Base-by-base conservation (phyloP, 2,113 vertebrate genomes). In the Notothenia rossii region DNA sequence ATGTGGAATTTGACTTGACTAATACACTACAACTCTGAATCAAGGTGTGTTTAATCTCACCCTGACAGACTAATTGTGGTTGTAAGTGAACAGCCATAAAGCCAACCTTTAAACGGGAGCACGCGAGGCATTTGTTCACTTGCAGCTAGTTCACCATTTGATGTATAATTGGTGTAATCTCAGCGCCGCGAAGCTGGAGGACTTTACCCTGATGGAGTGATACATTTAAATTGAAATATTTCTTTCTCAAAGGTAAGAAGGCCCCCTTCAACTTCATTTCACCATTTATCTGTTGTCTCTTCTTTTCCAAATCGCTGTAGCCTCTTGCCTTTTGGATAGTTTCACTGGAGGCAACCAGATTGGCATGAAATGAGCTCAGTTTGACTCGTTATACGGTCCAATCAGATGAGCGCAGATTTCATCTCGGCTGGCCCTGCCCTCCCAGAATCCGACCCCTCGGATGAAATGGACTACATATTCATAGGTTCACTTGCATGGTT, bases 291-390 rank as follows among this genome's bases (percentile, higher is more conserved):
- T 91, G 86, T 93, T 93, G 86, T 93, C 88, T 93, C 77, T 85
- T 91, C 87, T 83, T 90, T 86, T 84, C 83, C 73, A 86, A 91
- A 90, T 91, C 88, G 86, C 82, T 90, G 78, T 67, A 90, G 79
- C 84, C 73, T 77, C 83, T 90, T 73, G 65, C 77, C 81, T 92
- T 90, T 92, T 79, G 85, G 90, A 89, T 88, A 84, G 80, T 91
- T 93, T 93, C 89, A 90, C 90, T 90, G 88, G 85, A 94, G 87
- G 88, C 91, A 67, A 77, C 79, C 86, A 89, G 93, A 95, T 91
- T 82, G 81, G 91, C 94, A 94, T 95, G 92, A 95, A 95, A 95
- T 94, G 79, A 93, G 86, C 94, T 92, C 86, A 61, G 90, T 91
- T 93, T 89, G 92, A 92, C 82, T 93, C 88, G 91, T 83, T 87